Base-by-base conservation (phyloP, 1,140 invertebrate species). In the Drosophila virilis region DNA sequence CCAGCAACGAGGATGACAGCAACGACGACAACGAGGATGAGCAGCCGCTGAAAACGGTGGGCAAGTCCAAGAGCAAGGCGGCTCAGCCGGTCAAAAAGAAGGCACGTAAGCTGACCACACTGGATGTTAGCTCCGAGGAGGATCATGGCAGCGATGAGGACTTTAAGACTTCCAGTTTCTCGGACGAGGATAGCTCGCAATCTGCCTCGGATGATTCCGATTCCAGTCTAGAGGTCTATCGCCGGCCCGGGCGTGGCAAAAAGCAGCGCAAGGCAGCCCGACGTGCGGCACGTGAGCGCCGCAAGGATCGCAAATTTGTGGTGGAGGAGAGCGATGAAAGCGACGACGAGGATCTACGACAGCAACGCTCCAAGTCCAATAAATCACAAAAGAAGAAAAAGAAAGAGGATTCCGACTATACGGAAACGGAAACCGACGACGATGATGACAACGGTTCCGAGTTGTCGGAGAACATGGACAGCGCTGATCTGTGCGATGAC, bases 101-200 rank as follows among this genome's bases (percentile, higher is more conserved):
- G 81, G 93, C 95, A 32, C 93, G 96, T 1, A 96, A 96, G 74
- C 92, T 98, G 1, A 97, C 97, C 80, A 96, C 96, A 68, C 92
- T 98, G 9, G 97, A 97, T 77, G 94, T 96, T 4, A 95, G 95
- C 35, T 97, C 96, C 43, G 96, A 96, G 62, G 96, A 97, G 65
- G 96, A 97, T 88, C 95, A 97, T 85, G 94, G 93, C 67, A 97
- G 95, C 1, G 97, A 98, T 85, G 97, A 97, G 92, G 97, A 97
- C 91, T 98, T 98, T 75, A 97, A 97, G 80, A 96, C 91, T 0
- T 92, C 91, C n/a, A 92, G 90, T 32, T 86, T 86, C 28, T 91
- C 88, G 1, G 90, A 91, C 9, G 91, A 92, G 17, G 90, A 91
- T 15, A 85, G 67, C 6, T 86, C 85, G 0, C 74, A 82, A 35